Evolutionary conservation across 2,797 vertebrate species (phyloP), one percentile per base, ranked within the genome.

Genomic region (Lacerta viridis): DNA sequence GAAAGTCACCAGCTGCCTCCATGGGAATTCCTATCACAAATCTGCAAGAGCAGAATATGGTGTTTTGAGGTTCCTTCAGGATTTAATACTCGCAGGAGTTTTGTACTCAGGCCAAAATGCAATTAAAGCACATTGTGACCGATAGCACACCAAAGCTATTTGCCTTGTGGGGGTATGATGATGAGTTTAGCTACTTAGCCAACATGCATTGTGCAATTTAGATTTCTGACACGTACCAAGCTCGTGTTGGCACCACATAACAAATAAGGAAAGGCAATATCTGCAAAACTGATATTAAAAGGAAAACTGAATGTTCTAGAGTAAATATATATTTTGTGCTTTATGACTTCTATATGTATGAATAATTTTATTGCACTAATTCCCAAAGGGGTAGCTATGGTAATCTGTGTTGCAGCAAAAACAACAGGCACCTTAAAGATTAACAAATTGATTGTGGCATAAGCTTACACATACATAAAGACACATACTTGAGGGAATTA

Each of bases 301-400:
- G 74, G 55, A 43, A 76, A 74, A 9, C n/a, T 55, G 9, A 7
- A 17, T 7, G 39, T 29, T 55, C 23, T 23, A 77, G 20, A 36
- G 27, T 55, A 39, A 81, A 0, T 27, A 64, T 11, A 1, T 59
- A 8, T 88, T 86, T 91, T 83, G 13, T 72, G 75, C 59, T 71
- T 71, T 25, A 46, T 86, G n/a, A 72, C 15, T 78, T 78, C 10
- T 29, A 61, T 79, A 0, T 81, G 2, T 89, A 89, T 80, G 74
- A 66, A 55, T 88, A 86, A 80, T 20, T 81, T 0, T 36, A 1
- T 84, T 18, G 81, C 59, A 89, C 25, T 92, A 61, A 61, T 61
- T 72, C 29, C 71, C 29, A 72, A 33, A 33, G 1, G 59, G n/a
- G 71, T 15, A 33, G 13, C 29, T 33, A 72, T 33, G 11, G n/a